These are phyloP conservation scores for Gari tellinella DNA, from an alignment of 2,888 invertebrate species.

Conservation along the genomic window DNA sequence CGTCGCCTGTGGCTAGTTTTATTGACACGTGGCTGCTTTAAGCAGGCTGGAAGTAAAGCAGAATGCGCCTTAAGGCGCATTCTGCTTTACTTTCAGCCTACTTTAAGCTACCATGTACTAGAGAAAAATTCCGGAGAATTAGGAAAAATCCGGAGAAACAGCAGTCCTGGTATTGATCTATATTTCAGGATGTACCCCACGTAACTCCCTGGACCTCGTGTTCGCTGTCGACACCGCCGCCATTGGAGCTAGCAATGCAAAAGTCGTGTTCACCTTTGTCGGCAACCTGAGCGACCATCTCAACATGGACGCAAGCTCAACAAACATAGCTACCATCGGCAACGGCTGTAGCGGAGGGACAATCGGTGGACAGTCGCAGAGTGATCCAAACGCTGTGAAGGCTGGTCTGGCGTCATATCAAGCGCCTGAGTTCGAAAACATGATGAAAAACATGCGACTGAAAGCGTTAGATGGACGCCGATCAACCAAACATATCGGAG, in stretches of 20 bases:
- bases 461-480: conserved; percentile 42
- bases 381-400: conserved; percentile 30
- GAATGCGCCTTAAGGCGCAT: no score
- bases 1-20: no score
- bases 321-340: conserved; percentile 36
- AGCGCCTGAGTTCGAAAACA: conserved; percentile 29
- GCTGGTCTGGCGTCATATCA: conserved; percentile 22
- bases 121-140: no score
- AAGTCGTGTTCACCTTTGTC: conserved; percentile 50
- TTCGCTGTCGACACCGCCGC: conserved; percentile 59
- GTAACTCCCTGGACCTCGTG: conserved; percentile 41
- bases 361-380: conserved; percentile 20
- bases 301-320: conserved; percentile 36
- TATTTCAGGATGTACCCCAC: conserved; percentile 52
- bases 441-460: conserved; percentile 53
- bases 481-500: conserved; percentile 42
- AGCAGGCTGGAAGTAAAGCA: no score
- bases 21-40: no score
- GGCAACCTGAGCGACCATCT: conserved; percentile 50
- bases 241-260: conserved; percentile 48
- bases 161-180: no score
- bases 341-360: conserved; percentile 42
- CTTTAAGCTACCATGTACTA: no score
- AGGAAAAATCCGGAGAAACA: no score
- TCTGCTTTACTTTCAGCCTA: no score